A percentile compares a stretch with the other conserved stretches of the same genome.
phyloP scores from a whole-genome alignment of 2,113 vertebrate genomes.

The Pteropus alecto region DNA sequence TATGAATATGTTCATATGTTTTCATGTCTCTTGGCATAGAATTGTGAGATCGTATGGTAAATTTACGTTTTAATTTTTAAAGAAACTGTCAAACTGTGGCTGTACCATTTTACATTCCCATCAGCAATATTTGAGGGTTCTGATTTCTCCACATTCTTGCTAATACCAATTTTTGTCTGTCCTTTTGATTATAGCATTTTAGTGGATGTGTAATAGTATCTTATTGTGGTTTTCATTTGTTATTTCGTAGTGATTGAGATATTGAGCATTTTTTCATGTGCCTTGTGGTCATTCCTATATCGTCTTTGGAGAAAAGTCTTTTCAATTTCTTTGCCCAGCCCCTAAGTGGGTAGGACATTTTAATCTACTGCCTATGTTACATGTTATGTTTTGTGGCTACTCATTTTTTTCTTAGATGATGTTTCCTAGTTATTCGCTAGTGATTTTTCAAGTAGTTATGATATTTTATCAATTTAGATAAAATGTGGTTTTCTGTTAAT shows the following conservation, averaged over 20 bases:
- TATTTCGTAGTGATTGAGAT: neutral
- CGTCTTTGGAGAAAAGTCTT: neutral
- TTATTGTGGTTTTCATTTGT: neutral
- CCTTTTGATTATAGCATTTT: neutral
- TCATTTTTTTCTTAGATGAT: neutral
- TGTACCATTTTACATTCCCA: neutral
- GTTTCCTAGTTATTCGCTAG: conserved; percentile 18
- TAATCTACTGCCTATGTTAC: neutral
- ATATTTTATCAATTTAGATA: neutral
- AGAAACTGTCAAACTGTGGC: neutral
- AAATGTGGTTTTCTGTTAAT: conserved; percentile 34
- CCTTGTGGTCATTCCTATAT: neutral
- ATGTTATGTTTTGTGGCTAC: neutral
- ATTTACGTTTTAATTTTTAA: conserved; percentile 4
- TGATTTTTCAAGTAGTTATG: conserved; percentile 29
- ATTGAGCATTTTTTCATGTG: neutral
- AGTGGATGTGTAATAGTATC: neutral
- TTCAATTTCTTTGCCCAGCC: neutral
- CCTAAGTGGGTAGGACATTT: neutral
- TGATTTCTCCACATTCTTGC: neutral
- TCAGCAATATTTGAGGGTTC: neutral
- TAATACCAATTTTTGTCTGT: neutral
- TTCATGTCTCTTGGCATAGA: neutral
- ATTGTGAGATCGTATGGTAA: neutral
- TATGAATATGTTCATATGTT: neutral